Percentiles rank a stretch among this genome's conserved stretches.
These are phyloP conservation scores for Ischnus inquisitorius DNA, from an alignment of 2,888 invertebrate genomes.

Conservation along the genomic window DNA sequence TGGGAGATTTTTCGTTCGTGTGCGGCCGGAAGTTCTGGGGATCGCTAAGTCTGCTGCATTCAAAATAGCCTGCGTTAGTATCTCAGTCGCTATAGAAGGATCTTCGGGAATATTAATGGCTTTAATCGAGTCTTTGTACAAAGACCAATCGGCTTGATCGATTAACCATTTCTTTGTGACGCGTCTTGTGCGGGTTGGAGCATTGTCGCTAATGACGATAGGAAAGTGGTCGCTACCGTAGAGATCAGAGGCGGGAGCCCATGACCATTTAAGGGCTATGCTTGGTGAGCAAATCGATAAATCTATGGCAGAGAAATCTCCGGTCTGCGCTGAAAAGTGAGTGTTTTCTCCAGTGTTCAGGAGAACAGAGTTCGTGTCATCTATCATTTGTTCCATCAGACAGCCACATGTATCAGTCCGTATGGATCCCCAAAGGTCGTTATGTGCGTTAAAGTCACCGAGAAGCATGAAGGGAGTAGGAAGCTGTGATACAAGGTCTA, in stretches of 20 bases:
- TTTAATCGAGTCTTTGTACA: not conserved
- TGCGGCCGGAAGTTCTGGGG: not conserved
- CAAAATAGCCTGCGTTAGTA: not conserved
- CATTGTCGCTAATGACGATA: not conserved
- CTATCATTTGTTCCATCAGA: not conserved
- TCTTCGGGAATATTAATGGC: not conserved
- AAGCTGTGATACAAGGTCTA: not conserved
- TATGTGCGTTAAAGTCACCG: constrained; percentile 1
- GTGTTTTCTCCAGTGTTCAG: constrained; percentile 6
- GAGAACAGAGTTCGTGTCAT: not conserved
- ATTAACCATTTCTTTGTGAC: not conserved
- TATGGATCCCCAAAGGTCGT: constrained; percentile 1
- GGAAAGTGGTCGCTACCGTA: not conserved
- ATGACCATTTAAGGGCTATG: not conserved
- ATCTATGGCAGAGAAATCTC: not conserved
- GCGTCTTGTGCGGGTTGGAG: not conserved
- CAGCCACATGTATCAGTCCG: not conserved
- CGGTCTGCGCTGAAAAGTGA: not conserved
- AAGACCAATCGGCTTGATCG: not conserved
- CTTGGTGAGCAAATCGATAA: constrained; percentile 1
- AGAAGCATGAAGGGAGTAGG: not conserved
- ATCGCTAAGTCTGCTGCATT: not conserved
- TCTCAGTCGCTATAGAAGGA: not conserved
- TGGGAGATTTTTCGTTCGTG: not conserved
- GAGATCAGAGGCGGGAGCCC: not conserved